Base-by-base conservation (phyloP, 2,888 invertebrate genomes). In the Nemapogon koenigi region DNA sequence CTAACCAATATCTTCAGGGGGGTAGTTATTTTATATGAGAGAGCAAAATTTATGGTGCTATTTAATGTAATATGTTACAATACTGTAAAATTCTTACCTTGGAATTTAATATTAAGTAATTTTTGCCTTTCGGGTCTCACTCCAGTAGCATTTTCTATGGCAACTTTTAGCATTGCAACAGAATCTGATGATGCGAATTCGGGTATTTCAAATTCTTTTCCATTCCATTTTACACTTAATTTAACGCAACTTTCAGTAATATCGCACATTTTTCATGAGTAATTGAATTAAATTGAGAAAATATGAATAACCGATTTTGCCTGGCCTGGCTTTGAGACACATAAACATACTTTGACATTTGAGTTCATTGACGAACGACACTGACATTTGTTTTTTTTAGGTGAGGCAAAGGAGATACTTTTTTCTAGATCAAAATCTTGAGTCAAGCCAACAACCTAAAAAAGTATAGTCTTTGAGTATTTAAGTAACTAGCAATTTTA, bases 41-140 rank as follows among this genome's bases (percentile, higher is more conserved):
- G n/a, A n/a, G n/a, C n/a, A n/a, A n/a, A n/a, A n/a, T n/a, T n/a
- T n/a, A n/a, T n/a, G n/a, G n/a, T n/a, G n/a, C n/a, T n/a, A n/a
- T n/a, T n/a, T n/a, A n/a, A n/a, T n/a, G n/a, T n/a, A n/a, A n/a
- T n/a, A n/a, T n/a, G n/a, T n/a, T n/a, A n/a, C n/a, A n/a, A n/a
- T n/a, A n/a, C n/a, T 26, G n/a, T 26, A 26, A 26, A 26, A 37
- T 51, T 59, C 36, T 61, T 68, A 93, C 96, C 95, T 87, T 94
- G 94, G 58, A 86, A 84, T 76, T 94, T 96, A 37, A 97, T 83
- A 69, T 97, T 97, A 29, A 97, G 81, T 29, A 97, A 72, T 70
- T 97, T 97, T 64, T 97, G 97, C 44, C 96, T 82, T 55, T 93
- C 91, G n/a, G 95, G 92, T 40, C 90, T 84, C 16, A 97, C 97